Base-by-base conservation (phyloP, 1,140 invertebrate species). In the Sinonovacula constricta region DNA sequence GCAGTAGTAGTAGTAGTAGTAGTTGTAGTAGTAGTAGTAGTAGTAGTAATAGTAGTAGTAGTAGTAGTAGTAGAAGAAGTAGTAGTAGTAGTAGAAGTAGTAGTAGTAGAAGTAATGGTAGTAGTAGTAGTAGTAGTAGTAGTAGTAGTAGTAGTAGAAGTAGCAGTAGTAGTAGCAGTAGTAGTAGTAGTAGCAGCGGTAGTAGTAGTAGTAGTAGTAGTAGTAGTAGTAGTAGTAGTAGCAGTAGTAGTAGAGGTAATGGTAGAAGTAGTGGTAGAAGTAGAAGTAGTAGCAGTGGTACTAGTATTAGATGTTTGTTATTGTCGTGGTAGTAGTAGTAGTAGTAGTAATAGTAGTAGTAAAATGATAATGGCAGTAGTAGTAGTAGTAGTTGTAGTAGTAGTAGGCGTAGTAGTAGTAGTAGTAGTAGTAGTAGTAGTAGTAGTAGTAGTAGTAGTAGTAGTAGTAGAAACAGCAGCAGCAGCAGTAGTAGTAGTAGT, bases 1-100 rank as follows among this genome's bases (percentile, higher is more conserved):
- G 62, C 34, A 65, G 62, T 65, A 65, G 62, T 65, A 65, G 62
- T 65, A 65, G 62, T 65, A 65, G 62, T 65, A 65, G 62, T 65
- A 65, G 62, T 65, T 34, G 62, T 36, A 65, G 31, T 65, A 34
- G 31, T 65, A 34, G 31, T 65, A 34, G 31, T 65, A 34, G 31
- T 65, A 65, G 31, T 65, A 65, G 31, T 65, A 65, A 12, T 65
- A 65, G 18, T 65, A 65, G 31, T 65, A 34, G 1, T 1, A 53
- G 45, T 49, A 49, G 45, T 49, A 49, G 45, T 49, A 49, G 45
- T 49, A 49, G 45, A 14, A 49, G 45, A 14, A 49, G 45, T 49
- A 49, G 45, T 49, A 49, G 45, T 49, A 49, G 45, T 49, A 49
- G 45, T 49, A 14, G n/a, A 31, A 34, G n/a, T n/a, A n/a, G n/a